Conservation (phyloP, 1,140 invertebrate species). For the Battus philenor region DNA sequence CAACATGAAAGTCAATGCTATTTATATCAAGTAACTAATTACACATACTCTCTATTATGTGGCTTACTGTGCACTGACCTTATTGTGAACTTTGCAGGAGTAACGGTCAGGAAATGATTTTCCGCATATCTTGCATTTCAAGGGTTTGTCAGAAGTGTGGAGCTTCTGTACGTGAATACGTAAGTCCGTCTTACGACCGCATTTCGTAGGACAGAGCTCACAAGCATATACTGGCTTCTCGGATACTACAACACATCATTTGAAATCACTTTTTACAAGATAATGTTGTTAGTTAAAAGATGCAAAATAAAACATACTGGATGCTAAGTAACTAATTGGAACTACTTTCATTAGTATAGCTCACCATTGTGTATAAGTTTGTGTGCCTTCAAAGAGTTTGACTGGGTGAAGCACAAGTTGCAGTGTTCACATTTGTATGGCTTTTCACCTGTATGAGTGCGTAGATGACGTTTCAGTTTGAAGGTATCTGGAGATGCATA, state of each 20-base stretch:
- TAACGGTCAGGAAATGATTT: constrained; percentile 94
- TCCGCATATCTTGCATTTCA: constrained; percentile 94
- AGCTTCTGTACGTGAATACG: constrained; percentile 97
- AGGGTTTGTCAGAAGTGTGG: constrained; percentile 94
- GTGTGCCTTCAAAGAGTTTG: constrained; percentile 96
- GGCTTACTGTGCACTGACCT: constrained; percentile 78
- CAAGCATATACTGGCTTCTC: constrained; percentile 97
- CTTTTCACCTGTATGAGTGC: constrained; percentile 95
- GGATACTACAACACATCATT: constrained; percentile 81
- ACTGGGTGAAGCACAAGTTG: constrained; percentile 95
- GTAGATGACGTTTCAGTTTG: constrained; percentile 95
- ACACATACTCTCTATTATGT: constrained; percentile 97
- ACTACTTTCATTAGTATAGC: too few relatives aligned
- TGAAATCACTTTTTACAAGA: constrained; percentile 4
- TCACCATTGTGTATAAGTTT: constrained; percentile 95
- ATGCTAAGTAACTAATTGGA: too few relatives aligned
- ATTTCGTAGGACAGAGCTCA: constrained; percentile 96
- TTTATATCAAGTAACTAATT: too few relatives aligned
- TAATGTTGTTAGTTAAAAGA: constrained; percentile 8
- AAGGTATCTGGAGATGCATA: constrained; percentile 99
- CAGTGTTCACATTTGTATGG: constrained; percentile 97
- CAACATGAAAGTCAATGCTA: too few relatives aligned
- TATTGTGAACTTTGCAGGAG: constrained; percentile 82
- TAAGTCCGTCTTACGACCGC: constrained; percentile 97
- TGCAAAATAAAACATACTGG: too few relatives aligned